These are phyloP conservation scores for Troides aeacus DNA, from an alignment of 2,888 invertebrate species.

Conservation along the genomic window DNA sequence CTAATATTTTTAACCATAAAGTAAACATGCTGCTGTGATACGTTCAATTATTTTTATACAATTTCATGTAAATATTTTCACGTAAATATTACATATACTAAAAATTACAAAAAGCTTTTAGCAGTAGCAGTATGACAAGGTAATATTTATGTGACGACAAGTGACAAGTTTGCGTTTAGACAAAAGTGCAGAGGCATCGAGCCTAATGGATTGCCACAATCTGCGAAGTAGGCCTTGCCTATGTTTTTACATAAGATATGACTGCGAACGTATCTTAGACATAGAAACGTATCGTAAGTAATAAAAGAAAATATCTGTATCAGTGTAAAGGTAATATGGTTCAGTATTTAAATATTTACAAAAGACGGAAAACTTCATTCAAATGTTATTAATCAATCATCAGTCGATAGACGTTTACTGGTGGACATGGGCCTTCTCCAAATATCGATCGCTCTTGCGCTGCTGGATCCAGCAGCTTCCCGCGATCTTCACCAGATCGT, in stretches of 20 bases:
- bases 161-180: not conserved
- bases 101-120: not conserved
- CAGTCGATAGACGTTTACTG: too few relatives aligned
- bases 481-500: too few relatives aligned
- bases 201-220: not conserved
- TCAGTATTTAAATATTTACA: too few relatives aligned
- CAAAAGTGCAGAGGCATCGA: not conserved
- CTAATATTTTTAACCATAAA: not conserved
- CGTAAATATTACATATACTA: too few relatives aligned
- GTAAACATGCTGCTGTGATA: not conserved
- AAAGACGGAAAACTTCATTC: too few relatives aligned
- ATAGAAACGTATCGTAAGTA: not conserved
- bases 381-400: too few relatives aligned
- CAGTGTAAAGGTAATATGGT: too few relatives aligned
- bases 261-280: not conserved
- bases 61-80: not conserved
- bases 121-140: not conserved
- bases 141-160: not conserved
- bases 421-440: too few relatives aligned
- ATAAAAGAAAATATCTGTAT: too few relatives aligned
- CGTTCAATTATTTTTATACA: not conserved
- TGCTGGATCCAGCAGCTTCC: too few relatives aligned
- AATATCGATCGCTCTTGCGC: too few relatives aligned
- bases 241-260: not conserved
- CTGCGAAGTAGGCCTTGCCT: not conserved